Conservation (phyloP, 2,888 invertebrate genomes). For the Ormyrus nitidulus region DNA sequence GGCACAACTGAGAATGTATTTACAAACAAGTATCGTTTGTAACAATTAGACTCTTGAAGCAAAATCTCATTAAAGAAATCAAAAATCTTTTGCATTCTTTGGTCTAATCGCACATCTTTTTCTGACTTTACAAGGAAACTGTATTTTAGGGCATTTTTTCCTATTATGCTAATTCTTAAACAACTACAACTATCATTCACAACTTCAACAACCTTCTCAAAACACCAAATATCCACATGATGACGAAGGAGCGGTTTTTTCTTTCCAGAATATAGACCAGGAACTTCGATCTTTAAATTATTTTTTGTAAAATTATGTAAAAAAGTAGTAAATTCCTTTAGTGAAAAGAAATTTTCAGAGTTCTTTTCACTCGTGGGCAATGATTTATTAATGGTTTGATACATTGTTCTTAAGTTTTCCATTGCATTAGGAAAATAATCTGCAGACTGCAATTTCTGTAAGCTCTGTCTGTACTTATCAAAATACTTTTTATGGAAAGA, state of each 20-base stretch:
- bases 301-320: conserved; percentile 77
- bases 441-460: conserved; percentile 59
- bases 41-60: conserved; percentile 76
- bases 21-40: conserved; percentile 77
- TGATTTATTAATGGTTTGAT: not conserved
- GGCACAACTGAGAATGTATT: conserved; percentile 83
- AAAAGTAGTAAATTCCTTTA: conserved; percentile 80
- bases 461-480: not conserved
- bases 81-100: conserved; percentile 84
- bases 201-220: conserved; percentile 78
- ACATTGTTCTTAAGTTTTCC: not conserved
- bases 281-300: conserved; percentile 79
- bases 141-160: conserved; percentile 82
- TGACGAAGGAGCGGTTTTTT: conserved; percentile 79
- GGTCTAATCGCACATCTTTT: conserved; percentile 85
- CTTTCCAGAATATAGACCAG: conserved; percentile 82
- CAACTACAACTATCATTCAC: conserved; percentile 80
- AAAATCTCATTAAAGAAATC: conserved; percentile 82
- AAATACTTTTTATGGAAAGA: not conserved
- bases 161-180: conserved; percentile 81
- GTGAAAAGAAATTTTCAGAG: conserved; percentile 42
- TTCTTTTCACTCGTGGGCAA: conserved; percentile 6
- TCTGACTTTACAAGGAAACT: conserved; percentile 83
- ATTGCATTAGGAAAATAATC: not conserved
- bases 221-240: conserved; percentile 81